phyloP scores from a whole-genome alignment of 2,888 invertebrate genomes.

The Drosophila cyrtoloma region DNA sequence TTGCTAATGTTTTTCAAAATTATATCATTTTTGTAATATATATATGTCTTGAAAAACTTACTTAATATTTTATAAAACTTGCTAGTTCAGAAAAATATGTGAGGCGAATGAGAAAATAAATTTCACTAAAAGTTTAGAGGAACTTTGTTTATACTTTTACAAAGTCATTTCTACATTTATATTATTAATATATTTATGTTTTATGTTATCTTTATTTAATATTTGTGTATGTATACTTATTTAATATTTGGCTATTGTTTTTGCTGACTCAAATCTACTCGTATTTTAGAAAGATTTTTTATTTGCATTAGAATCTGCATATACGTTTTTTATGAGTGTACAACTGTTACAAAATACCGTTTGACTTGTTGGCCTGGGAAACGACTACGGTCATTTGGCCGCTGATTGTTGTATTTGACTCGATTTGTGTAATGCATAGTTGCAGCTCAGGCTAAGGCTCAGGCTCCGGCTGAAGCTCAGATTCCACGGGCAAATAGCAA shows the following conservation, averaged over 20 bases:
- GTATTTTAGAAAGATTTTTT: not conserved
- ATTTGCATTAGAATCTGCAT: not conserved
- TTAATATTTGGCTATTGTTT: not conserved
- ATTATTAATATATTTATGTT: not conserved
- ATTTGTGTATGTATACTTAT: not conserved
- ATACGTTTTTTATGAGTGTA: not conserved
- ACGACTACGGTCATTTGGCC: slow-evolving; percentile 59
- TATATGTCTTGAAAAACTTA: not conserved
- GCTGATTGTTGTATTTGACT: slow-evolving; percentile 76
- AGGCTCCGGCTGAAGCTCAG: slow-evolving; percentile 3
- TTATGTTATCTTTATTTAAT: not conserved
- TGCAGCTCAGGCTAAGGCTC: slow-evolving; percentile 12
- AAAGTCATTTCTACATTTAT: not conserved
- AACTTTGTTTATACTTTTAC: not conserved
- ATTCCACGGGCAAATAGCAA: slow-evolving; percentile 41
- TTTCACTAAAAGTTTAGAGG: not conserved
- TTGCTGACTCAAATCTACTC: not conserved
- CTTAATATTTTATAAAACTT: not conserved
- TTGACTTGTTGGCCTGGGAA: slow-evolving; percentile 37
- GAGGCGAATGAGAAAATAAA: not conserved
- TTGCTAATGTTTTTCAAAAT: not conserved
- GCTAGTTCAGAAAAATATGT: not conserved
- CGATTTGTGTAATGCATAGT: slow-evolving; percentile 49
- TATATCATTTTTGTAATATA: not conserved
- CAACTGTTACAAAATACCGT: not conserved